Evolutionary conservation across 2,888 invertebrate genomes (phyloP).

Genomic region (Andrena marginata): DNA sequence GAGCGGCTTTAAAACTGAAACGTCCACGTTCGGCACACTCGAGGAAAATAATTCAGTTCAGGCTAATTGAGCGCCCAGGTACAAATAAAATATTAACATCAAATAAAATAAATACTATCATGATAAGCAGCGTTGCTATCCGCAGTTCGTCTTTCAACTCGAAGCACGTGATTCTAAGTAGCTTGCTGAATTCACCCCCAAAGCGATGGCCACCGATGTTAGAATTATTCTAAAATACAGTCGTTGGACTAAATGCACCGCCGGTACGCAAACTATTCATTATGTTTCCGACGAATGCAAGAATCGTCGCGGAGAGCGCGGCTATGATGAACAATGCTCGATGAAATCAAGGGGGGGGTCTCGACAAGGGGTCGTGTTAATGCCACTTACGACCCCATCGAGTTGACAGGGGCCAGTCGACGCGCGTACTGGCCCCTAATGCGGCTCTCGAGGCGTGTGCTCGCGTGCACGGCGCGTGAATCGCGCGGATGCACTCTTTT

Average conservation of each 20-base stretch:
- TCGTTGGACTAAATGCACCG: neutral
- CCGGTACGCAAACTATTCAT: constrained; percentile 19
- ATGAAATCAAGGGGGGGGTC: constrained; percentile 4
- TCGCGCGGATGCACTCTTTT: constrained; percentile 31
- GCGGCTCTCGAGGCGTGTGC: constrained; percentile 35
- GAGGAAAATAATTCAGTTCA: too few species aligned
- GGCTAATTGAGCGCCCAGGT: too few species aligned
- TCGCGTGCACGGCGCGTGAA: constrained; percentile 8
- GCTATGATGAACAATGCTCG: constrained; percentile 32
- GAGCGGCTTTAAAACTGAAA: too few species aligned
- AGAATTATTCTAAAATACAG: constrained; percentile 17
- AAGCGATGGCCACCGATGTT: constrained; percentile 1
- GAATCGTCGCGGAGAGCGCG: constrained; percentile 28
- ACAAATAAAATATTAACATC: too few species aligned
- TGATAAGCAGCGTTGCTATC: too few species aligned
- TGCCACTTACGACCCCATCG: constrained; percentile 55
- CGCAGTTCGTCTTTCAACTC: neutral
- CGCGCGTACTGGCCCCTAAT: constrained; percentile 35
- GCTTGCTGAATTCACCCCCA: neutral
- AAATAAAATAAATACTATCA: too few species aligned
- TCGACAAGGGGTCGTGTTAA: constrained; percentile 47
- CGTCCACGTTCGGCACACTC: too few species aligned
- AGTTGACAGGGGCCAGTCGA: constrained; percentile 39
- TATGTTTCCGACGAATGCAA: constrained; percentile 28
- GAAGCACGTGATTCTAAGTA: neutral